Evolutionary conservation across 2,113 vertebrate species (phyloP).

Genomic region (Lepus europaeus): DNA sequence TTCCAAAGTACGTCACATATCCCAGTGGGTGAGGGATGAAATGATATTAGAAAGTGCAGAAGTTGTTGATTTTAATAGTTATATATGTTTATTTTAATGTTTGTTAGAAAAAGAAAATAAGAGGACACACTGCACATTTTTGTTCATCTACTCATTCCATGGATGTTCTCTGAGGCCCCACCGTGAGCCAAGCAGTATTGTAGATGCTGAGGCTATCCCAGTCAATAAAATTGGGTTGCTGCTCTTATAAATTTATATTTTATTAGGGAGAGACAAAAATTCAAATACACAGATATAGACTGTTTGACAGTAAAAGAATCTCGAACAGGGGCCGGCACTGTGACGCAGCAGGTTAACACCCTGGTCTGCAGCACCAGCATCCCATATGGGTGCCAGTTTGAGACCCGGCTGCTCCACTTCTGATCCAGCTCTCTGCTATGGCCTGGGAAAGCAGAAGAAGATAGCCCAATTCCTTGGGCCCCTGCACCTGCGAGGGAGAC

Average conservation of each 20-base stretch:
- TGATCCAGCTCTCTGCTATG: too few relatives aligned
- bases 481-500: too few relatives aligned
- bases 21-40: neutral
- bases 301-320: constrained; percentile 8
- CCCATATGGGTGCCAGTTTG: too few relatives aligned
- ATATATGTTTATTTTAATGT: neutral
- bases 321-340: neutral
- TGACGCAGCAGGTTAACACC: too few relatives aligned
- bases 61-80: constrained; percentile 38
- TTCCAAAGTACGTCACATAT: neutral
- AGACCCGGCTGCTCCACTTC: too few relatives aligned
- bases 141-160: neutral
- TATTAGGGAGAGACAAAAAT: neutral
- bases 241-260: neutral
- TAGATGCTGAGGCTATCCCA: neutral
- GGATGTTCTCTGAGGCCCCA: neutral
- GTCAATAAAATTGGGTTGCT: constrained; percentile 22
- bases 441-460: too few relatives aligned
- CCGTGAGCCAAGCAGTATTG: neutral
- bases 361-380: too few relatives aligned
- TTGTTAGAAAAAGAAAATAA: neutral
- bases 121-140: neutral
- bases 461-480: too few relatives aligned
- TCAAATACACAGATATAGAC: neutral
- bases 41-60: constrained; percentile 25